These are phyloP conservation scores for Heteromyza rotundicornis DNA, from an alignment of 2,888 invertebrate species.

Conservation along the genomic window DNA sequence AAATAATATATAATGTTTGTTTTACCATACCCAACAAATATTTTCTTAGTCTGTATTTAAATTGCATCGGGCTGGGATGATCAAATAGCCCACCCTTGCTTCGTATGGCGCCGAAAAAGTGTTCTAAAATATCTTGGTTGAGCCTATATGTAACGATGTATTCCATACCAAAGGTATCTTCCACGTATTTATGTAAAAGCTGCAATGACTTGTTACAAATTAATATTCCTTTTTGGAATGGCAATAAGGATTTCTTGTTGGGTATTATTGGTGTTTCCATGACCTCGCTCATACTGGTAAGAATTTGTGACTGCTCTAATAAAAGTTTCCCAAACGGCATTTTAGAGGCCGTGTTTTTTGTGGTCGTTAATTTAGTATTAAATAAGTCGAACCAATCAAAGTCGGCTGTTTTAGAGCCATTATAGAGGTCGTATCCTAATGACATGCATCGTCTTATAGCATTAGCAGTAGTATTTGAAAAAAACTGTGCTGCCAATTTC, in stretches of 20 bases:
- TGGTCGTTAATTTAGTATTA: conserved; percentile 6
- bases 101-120: conserved; percentile 18
- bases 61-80: conserved; percentile 13
- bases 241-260: conserved; percentile 6
- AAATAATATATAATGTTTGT: no score
- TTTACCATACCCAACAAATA: conserved; percentile 15
- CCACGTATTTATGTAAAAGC: conserved; percentile 2
- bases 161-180: conserved; percentile 1
- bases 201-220: conserved; percentile 10
- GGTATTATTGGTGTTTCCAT: conserved; percentile 12
- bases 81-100: conserved; percentile 10
- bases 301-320: not conserved
- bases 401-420: conserved; percentile 13
- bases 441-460: conserved; percentile 13
- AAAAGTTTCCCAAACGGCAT: not conserved
- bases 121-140: conserved; percentile 18
- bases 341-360: conserved; percentile 10
- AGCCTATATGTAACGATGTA: conserved; percentile 13
- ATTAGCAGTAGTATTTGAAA: conserved; percentile 17
- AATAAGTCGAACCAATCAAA: conserved; percentile 14
- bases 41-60: conserved; percentile 13
- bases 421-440: not conserved
- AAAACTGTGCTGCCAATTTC: conserved; percentile 17
- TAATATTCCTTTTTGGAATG: conserved; percentile 14
- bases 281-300: conserved; percentile 10